Evolutionary conservation across 2,797 vertebrate species (phyloP).

Genomic region (Phoebastria nigripes): DNA sequence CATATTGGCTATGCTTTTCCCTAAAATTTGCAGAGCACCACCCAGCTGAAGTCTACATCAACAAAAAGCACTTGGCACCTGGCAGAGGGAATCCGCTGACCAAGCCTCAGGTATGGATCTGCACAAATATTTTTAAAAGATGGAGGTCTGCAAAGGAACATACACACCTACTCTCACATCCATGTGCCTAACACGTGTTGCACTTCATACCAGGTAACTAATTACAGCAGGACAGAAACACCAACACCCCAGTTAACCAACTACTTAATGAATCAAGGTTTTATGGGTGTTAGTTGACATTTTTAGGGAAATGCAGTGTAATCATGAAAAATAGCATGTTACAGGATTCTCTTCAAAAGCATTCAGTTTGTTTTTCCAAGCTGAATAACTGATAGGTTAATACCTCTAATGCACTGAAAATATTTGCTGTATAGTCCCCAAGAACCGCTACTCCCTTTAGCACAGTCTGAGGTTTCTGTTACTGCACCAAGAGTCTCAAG

Average conservation of each 20-base stretch:
- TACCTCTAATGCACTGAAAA: not conserved
- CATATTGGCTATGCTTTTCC: not conserved
- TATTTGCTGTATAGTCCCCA: not conserved
- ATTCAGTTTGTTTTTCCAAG: not conserved
- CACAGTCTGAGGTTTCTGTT: not conserved
- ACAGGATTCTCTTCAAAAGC: not conserved
- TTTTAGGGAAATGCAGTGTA: not conserved
- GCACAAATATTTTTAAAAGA: not conserved
- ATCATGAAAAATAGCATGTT: accelerated
- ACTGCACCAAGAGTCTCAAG: not conserved
- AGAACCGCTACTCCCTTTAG: not conserved
- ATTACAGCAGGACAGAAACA: not conserved
- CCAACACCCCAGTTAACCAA: not conserved
- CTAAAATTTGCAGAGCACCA: not conserved
- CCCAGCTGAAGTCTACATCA: not conserved
- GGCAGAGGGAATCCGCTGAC: not conserved
- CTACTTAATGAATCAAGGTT: not conserved
- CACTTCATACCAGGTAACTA: not conserved
- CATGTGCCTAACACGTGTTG: not conserved
- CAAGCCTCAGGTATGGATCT: not conserved
- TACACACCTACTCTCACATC: not conserved
- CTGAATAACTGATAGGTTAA: not conserved
- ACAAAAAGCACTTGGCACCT: not conserved
- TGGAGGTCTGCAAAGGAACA: not conserved
- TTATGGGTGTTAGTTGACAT: not conserved